Evolutionary conservation across 1,140 invertebrate genomes (phyloP).

Genomic region (Monomorium pharaonis): DNA sequence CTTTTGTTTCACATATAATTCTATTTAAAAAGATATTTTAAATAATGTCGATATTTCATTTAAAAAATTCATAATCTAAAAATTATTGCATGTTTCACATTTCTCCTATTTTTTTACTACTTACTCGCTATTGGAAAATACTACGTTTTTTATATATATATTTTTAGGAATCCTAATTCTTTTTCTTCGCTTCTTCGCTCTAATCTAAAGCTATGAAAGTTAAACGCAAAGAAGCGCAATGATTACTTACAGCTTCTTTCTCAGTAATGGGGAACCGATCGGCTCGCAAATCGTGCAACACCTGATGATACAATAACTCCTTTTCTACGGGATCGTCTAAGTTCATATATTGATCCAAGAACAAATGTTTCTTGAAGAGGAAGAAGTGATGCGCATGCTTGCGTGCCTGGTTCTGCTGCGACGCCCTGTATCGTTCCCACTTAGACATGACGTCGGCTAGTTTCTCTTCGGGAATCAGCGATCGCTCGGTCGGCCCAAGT

Average conservation of each 20-base stretch:
- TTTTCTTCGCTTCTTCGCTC: neutral
- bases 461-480: conserved; percentile 93
- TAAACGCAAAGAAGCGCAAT: neutral
- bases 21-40: neutral
- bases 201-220: neutral
- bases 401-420: conserved; percentile 84
- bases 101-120: neutral
- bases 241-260: conserved; percentile 94
- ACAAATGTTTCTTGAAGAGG: conserved; percentile 96
- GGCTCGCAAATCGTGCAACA: conserved; percentile 94
- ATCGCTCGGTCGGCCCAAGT: conserved; percentile 92
- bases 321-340: conserved; percentile 96
- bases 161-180: neutral
- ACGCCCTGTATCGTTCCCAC: conserved; percentile 94
- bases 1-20: neutral
- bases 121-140: neutral
- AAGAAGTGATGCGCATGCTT: conserved; percentile 89
- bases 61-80: neutral
- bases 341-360: conserved; percentile 94
- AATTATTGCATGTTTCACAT: no score
- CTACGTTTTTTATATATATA: neutral
- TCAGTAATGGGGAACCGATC: conserved; percentile 96
- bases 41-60: neutral
- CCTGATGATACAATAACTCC: conserved; percentile 98
- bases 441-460: conserved; percentile 97